Conservation (phyloP, 2,888 invertebrate genomes). For the Encarsia formosa region DNA sequence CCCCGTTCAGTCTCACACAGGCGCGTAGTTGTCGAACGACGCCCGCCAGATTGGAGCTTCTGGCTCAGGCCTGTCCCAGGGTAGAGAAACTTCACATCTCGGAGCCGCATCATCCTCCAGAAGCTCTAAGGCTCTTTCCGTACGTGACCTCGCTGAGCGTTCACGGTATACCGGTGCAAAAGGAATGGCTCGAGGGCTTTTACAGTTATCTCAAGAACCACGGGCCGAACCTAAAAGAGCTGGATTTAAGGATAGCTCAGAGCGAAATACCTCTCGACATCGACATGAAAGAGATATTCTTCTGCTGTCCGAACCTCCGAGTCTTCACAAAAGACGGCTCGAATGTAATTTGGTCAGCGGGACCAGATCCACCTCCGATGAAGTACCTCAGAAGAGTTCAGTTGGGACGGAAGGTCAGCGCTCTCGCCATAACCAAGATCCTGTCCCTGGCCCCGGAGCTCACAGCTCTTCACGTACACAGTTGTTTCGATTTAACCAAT, state of each 20-base stretch:
- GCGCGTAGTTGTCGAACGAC: slow-evolving; percentile 48
- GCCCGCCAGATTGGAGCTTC: slow-evolving; percentile 41
- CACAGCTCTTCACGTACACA: slow-evolving; percentile 46
- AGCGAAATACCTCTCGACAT: slow-evolving; percentile 40
- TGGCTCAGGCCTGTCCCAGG: slow-evolving; percentile 47
- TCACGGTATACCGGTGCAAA: slow-evolving; percentile 45
- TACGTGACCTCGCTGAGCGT: slow-evolving; percentile 45
- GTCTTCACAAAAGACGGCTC: slow-evolving; percentile 45
- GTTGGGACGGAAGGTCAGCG: slow-evolving; percentile 44
- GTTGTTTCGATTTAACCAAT: slow-evolving; percentile 48
- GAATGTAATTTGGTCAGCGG: slow-evolving; percentile 43
- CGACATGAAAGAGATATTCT: slow-evolving; percentile 44
- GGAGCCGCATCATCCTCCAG: slow-evolving; percentile 49
- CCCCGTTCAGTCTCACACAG: slow-evolving; percentile 45
- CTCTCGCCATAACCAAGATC: slow-evolving; percentile 44
- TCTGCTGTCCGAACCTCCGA: slow-evolving; percentile 44
- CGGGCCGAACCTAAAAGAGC: slow-evolving; percentile 43
- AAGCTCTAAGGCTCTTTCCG: slow-evolving; percentile 44
- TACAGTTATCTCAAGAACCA: slow-evolving; percentile 46
- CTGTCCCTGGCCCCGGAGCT: slow-evolving; percentile 45
- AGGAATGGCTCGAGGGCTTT: slow-evolving; percentile 46
- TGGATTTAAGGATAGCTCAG: slow-evolving; percentile 44
- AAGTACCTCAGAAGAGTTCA: slow-evolving; percentile 43
- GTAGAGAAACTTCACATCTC: slow-evolving; percentile 47
- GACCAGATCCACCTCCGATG: slow-evolving; percentile 35